Conservation (phyloP, 2,113 vertebrate genomes). For the Bujurquina vittata region DNA sequence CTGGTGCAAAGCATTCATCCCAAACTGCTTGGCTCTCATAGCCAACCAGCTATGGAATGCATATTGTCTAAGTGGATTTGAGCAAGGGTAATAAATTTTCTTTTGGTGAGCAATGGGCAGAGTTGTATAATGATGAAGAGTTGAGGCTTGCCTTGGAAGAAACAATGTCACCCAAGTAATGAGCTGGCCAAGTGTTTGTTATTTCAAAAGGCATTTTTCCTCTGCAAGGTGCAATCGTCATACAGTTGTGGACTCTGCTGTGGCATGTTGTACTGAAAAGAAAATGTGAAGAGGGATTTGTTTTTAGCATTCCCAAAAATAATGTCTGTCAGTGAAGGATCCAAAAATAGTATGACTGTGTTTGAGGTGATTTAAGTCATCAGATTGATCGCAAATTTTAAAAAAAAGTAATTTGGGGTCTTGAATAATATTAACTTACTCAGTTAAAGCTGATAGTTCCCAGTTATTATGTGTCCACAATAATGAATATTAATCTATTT, state of each 20-base stretch:
- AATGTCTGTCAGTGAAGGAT: slow-evolving; percentile 9
- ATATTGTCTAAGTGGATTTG: slow-evolving; percentile 85
- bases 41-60: slow-evolving; percentile 86
- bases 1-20: slow-evolving; percentile 64
- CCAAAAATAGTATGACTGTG: slow-evolving; percentile 30
- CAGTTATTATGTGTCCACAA: neutral
- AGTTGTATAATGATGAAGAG: slow-evolving; percentile 87
- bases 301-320: slow-evolving; percentile 49
- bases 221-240: slow-evolving; percentile 85
- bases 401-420: too few relatives aligned
- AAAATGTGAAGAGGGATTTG: slow-evolving; percentile 47
- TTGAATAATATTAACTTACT: neutral
- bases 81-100: slow-evolving; percentile 87
- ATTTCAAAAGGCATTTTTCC: slow-evolving; percentile 83
- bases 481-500: neutral
- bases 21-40: slow-evolving; percentile 72
- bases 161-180: slow-evolving; percentile 82
- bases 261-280: slow-evolving; percentile 80
- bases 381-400: neutral
- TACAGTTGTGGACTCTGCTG: slow-evolving; percentile 84
- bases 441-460: neutral
- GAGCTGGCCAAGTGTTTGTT: slow-evolving; percentile 81
- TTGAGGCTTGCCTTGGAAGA: slow-evolving; percentile 89
- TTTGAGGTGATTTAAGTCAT: neutral
- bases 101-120: slow-evolving; percentile 82